A percentile compares a stretch with the other conserved stretches of the same genome.
Evolutionary conservation across 2,113 vertebrate genomes (phyloP).

Genomic region (Scolopax mira): DNA sequence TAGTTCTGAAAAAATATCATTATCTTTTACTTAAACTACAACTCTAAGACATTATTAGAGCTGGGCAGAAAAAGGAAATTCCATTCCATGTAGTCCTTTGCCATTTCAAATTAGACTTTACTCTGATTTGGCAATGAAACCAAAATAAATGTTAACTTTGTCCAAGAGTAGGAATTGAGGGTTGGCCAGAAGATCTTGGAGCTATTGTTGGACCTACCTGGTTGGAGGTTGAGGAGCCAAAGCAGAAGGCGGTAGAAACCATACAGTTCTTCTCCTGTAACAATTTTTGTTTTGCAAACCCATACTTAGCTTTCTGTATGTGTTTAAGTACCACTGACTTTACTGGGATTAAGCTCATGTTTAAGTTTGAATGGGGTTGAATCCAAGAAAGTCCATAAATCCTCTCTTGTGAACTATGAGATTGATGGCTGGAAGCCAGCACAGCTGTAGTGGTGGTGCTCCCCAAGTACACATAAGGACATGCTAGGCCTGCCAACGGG

Average conservation of each 20-base stretch:
- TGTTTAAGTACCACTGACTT: background rate
- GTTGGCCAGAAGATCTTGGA: background rate
- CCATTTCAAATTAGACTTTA: background rate
- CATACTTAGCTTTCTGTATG: background rate
- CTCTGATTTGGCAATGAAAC: background rate
- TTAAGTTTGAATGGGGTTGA: background rate
- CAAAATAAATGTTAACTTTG: background rate
- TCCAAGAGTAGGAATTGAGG: background rate
- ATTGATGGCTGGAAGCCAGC: background rate
- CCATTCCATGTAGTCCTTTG: background rate
- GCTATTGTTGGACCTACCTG: background rate
- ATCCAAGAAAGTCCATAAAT: background rate
- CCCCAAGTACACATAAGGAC: background rate
- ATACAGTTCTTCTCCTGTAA: background rate
- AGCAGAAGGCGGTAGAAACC: background rate
- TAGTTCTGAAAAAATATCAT: slow-evolving; percentile 18
- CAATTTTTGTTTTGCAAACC: background rate
- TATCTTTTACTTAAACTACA: background rate
- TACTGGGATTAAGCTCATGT: background rate
- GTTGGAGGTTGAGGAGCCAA: background rate
- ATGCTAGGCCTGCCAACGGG: background rate
- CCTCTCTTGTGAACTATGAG: background rate
- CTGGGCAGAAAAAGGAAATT: background rate
- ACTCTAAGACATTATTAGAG: background rate
- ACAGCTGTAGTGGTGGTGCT: background rate